These are phyloP conservation scores for Anagyrus pseudococci DNA, from an alignment of 2,888 invertebrate species.

Conservation along the genomic window DNA sequence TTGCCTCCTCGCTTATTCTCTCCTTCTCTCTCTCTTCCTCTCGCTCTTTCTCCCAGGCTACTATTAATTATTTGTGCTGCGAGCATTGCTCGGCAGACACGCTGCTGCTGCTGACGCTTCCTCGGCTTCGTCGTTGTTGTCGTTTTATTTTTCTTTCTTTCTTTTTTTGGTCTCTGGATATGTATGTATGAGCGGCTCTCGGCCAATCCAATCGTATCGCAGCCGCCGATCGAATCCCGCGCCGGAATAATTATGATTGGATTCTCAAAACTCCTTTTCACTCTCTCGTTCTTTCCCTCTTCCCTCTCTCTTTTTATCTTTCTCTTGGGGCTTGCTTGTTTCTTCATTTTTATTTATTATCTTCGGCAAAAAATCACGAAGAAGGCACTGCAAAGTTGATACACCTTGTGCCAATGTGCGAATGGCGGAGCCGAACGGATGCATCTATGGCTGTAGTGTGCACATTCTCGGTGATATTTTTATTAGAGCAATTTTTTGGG, in stretches of 20 bases:
- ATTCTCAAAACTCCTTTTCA: slow-evolving; percentile 44
- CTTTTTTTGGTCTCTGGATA: slow-evolving; percentile 35
- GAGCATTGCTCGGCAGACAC: slow-evolving; percentile 48
- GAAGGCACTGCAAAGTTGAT: too few species aligned
- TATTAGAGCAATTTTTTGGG: too few species aligned
- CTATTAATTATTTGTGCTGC: slow-evolving; percentile 61
- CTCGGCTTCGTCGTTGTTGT: slow-evolving; percentile 44
- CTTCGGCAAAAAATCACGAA: too few species aligned
- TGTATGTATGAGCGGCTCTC: slow-evolving; percentile 32
- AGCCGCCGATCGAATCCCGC: slow-evolving; percentile 58
- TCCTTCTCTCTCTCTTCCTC: too few species aligned
- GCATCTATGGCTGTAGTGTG: neutral
- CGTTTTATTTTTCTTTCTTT: slow-evolving; percentile 39
- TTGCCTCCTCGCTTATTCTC: too few species aligned
- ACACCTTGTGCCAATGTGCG: neutral
- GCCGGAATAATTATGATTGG: slow-evolving; percentile 61
- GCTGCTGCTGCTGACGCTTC: slow-evolving; percentile 42
- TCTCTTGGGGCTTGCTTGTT: too few species aligned
- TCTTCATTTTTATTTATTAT: too few species aligned
- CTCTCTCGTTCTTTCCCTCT: too few species aligned
- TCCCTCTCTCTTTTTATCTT: too few species aligned
- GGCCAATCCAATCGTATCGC: slow-evolving; percentile 57
- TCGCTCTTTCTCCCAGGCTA: slow-evolving; percentile 50
- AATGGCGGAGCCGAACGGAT: slow-evolving; percentile 3
- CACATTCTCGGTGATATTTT: neutral